Percentiles rank a stretch among this genome's conserved stretches.
phyloP scores from a whole-genome alignment of 2,888 invertebrate genomes.

The Temnothorax unifasciatus region DNA sequence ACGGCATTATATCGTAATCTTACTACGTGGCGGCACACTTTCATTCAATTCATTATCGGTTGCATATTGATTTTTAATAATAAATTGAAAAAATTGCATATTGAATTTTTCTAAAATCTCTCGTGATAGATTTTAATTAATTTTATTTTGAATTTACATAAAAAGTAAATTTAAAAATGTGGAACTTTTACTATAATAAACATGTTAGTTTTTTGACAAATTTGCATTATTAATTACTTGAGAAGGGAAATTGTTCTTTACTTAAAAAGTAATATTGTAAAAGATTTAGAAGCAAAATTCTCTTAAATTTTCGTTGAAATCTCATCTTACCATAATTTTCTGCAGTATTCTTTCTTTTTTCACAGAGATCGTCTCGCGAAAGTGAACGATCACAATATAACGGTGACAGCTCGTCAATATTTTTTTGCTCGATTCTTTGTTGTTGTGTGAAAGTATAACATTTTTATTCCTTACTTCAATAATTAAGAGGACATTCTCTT shows the following conservation, averaged over 20 bases:
- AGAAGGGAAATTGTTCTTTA: not conserved
- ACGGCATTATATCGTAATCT: conserved; percentile 12
- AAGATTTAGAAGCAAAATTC: not conserved
- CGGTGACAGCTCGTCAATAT: conserved; percentile 63
- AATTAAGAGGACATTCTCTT: conserved; percentile 19
- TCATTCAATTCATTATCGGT: not conserved
- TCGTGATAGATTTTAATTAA: not conserved
- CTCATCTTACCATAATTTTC: not conserved
- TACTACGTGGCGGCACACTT: not conserved
- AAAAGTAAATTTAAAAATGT: not conserved
- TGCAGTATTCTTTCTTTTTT: not conserved
- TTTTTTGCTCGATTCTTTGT: conserved; percentile 68
- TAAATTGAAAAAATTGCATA: not conserved
- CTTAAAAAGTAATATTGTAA: not conserved
- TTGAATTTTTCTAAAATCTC: not conserved
- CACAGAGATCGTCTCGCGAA: not conserved
- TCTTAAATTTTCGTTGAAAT: not conserved
- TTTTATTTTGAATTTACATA: conserved; percentile 1
- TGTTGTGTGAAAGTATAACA: conserved; percentile 67
- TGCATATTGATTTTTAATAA: conserved; percentile 7
- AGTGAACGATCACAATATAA: conserved; percentile 20
- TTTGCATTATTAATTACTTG: not conserved
- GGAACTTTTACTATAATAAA: not conserved
- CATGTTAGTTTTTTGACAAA: not conserved
- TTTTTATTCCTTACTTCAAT: conserved; percentile 17